phyloP scores from a whole-genome alignment of 1,140 invertebrate species.

The Cheumatopsyche charites region DNA sequence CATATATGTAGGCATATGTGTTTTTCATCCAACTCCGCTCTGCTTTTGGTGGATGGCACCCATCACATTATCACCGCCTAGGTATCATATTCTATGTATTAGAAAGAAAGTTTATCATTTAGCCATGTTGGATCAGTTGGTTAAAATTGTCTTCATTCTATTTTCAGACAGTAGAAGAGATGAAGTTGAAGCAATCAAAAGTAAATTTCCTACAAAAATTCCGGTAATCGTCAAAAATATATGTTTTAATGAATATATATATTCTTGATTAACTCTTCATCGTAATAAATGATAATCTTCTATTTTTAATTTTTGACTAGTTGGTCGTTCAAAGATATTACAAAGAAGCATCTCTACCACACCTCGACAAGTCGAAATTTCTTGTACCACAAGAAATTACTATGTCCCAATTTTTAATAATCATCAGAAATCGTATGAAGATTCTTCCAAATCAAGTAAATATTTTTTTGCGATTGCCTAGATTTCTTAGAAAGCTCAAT shows the following conservation, averaged over 20 bases:
- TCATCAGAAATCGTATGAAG: slow-evolving; percentile 69
- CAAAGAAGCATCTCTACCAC: slow-evolving; percentile 71
- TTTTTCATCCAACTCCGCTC: no score
- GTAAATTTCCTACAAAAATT: slow-evolving; percentile 66
- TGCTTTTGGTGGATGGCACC: no score
- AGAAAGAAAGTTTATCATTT: no score
- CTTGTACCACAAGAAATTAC: slow-evolving; percentile 80
- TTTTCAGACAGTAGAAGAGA: slow-evolving; percentile 62
- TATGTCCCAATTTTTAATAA: slow-evolving; percentile 79
- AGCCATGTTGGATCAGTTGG: no score
- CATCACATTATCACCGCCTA: no score
- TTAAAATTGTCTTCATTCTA: not conserved
- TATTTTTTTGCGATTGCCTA: not conserved
- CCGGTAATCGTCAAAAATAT: slow-evolving; percentile 59
- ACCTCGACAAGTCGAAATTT: slow-evolving; percentile 77
- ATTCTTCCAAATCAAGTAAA: slow-evolving; percentile 58
- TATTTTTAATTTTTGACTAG: slow-evolving; percentile 53
- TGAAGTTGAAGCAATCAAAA: slow-evolving; percentile 65
- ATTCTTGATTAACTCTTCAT: slow-evolving; percentile 13
- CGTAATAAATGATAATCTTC: not conserved
- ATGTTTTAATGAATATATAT: slow-evolving; percentile 20
- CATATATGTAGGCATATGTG: no score
- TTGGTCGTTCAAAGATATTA: slow-evolving; percentile 76
- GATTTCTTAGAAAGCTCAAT: no score
- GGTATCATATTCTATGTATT: no score